Evolutionary conservation across 2,113 vertebrate species (phyloP).

Genomic region (Protobothrops flavoviridis): DNA sequence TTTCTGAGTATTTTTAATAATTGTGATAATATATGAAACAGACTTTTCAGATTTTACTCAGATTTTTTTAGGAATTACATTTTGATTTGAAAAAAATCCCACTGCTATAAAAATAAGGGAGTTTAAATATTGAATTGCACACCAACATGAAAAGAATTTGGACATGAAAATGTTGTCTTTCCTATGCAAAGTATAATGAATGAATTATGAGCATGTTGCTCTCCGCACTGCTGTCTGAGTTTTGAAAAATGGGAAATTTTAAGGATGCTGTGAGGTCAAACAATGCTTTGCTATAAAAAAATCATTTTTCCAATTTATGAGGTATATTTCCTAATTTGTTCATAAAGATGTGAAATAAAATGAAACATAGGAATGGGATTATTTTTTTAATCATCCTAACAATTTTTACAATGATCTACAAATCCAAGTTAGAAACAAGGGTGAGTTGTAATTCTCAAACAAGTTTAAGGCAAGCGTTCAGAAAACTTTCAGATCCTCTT

Average conservation of each 20-base stretch:
- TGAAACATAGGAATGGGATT: slow-evolving; percentile 42
- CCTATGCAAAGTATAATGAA: slow-evolving; percentile 54
- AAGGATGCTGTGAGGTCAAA: slow-evolving; percentile 66
- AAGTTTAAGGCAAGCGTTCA: neutral
- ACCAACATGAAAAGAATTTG: slow-evolving; percentile 57
- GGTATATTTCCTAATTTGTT: slow-evolving; percentile 78
- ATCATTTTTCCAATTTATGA: slow-evolving; percentile 75
- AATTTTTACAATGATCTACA: neutral
- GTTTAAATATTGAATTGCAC: slow-evolving; percentile 36
- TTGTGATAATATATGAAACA: slow-evolving; percentile 49
- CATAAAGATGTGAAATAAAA: slow-evolving; percentile 73
- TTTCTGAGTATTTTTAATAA: slow-evolving; percentile 57
- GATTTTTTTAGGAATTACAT: slow-evolving; percentile 45
- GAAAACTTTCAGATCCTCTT: neutral
- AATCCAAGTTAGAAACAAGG: neutral
- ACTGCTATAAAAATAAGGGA: neutral
- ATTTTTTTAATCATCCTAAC: neutral
- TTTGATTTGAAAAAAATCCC: slow-evolving; percentile 8
- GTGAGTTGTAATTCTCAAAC: neutral
- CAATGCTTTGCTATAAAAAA: slow-evolving; percentile 75
- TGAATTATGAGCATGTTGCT: slow-evolving; percentile 52
- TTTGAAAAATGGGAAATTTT: slow-evolving; percentile 73
- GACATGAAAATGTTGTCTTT: slow-evolving; percentile 56
- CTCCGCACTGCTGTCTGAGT: slow-evolving; percentile 66
- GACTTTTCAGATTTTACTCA: slow-evolving; percentile 31